Base-by-base conservation (phyloP, 2,888 invertebrate genomes). In the Erebia ligea region DNA sequence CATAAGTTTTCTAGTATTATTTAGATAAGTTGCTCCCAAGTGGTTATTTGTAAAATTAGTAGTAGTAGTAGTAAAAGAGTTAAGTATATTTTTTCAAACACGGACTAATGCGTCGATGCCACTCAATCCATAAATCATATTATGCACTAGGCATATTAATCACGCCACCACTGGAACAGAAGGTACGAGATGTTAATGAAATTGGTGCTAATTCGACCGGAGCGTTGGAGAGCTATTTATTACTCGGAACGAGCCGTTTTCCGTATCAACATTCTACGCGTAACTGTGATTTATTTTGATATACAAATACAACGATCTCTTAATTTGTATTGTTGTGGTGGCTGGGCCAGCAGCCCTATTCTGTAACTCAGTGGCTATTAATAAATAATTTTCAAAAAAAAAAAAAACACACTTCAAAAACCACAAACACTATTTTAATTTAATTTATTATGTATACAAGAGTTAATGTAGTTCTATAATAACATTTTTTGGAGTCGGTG, bases 191-290 rank as follows among this genome's bases (percentile, higher is more conserved):
- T 82, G 81, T 79, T 82, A 81, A 82, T 81, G 77, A 84, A 87
- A 88, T 86, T 81, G 80, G 75, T 71, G 84, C 82, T 86, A 85
- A 87, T 88, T 85, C 80, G 72, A 79, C 77, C 76, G 69, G 68
- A 77, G 77, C 77, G 77, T 76, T 75, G 77, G 70, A 75, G 76
- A 42, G 58, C 57, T 67, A 67, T 87, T 72, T 66, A 66, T 66
- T 66, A 57, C 45, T 15, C 45, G 75, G 82, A 85, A 82, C 76
- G 83, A 80, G 76, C 78, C 81, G 78, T 83, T 86, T 84, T 81
- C 78, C 81, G 73, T 77, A 77, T 79, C 76, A 84, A 80, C 84
- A 82, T 81, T 83, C 56, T 19, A 17, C 10, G 17, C 17, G 10
- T 19, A 56, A 63, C 59, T 61, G 50, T 58, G 58, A 73, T 73